These are phyloP conservation scores for Abscondita cerata DNA, from an alignment of 2,888 invertebrate species.

Conservation along the genomic window DNA sequence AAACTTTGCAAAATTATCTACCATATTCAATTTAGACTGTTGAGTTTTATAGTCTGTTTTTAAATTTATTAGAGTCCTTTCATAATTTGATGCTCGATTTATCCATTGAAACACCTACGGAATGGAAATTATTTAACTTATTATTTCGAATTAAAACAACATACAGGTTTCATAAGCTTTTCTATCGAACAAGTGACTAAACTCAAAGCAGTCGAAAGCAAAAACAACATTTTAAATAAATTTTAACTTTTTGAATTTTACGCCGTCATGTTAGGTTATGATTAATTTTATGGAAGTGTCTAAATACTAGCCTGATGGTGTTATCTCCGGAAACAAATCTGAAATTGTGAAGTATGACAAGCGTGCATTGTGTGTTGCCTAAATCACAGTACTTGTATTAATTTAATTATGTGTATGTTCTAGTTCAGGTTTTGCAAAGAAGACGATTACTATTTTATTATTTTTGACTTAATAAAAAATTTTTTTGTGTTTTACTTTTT, in stretches of 20 bases:
- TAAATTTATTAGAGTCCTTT: conserved; percentile 58
- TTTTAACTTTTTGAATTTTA: no score
- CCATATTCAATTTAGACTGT: conserved; percentile 63
- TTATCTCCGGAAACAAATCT: no score
- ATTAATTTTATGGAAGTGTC: neutral
- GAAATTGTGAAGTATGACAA: no score
- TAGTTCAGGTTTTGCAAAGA: no score
- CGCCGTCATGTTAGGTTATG: neutral
- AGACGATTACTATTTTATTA: no score
- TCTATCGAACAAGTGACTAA: conserved; percentile 60
- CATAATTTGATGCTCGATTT: conserved; percentile 59
- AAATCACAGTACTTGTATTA: no score
- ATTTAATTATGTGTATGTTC: no score
- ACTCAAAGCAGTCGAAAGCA: conserved; percentile 60
- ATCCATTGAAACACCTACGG: conserved; percentile 62
- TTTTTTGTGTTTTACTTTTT: no score
- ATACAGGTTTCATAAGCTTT: conserved; percentile 62
- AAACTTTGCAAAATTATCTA: conserved; percentile 67
- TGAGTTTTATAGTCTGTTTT: conserved; percentile 59
- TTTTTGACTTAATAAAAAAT: no score
- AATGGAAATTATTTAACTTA: neutral
- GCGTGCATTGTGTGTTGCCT: no score
- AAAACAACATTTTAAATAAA: neutral
- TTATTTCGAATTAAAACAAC: conserved; percentile 40
- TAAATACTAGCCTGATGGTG: no score